Conservation (phyloP, 2,888 invertebrate species). For the Dusona sp. region DNA sequence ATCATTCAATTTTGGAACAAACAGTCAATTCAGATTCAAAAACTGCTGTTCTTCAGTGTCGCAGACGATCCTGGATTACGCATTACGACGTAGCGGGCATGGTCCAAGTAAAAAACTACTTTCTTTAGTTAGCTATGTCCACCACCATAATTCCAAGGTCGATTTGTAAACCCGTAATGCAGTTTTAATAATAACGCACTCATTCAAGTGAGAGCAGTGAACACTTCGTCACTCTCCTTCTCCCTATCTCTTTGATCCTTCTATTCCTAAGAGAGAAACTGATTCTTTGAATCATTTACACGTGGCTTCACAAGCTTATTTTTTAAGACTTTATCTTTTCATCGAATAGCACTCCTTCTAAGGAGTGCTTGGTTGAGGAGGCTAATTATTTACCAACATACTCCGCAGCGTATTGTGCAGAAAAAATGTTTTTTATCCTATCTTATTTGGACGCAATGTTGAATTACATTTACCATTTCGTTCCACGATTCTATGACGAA, state of each 20-base stretch:
- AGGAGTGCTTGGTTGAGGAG: constrained; percentile 36
- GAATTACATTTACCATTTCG: neutral
- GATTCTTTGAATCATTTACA: constrained; percentile 54
- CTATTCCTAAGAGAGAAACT: constrained; percentile 40
- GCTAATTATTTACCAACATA: neutral
- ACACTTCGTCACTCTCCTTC: neutral
- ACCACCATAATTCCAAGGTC: neutral
- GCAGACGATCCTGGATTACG: neutral
- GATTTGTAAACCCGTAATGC: neutral
- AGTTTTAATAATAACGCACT: constrained; percentile 35
- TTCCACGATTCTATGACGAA: neutral
- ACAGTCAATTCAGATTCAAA: neutral
- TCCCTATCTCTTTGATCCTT: constrained; percentile 11
- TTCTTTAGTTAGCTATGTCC: neutral
- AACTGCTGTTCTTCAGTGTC: neutral
- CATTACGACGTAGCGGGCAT: neutral
- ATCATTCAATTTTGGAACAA: neutral
- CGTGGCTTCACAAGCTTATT: constrained; percentile 49
- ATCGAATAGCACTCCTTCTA: constrained; percentile 56
- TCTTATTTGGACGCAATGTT: neutral
- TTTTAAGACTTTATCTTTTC: constrained; percentile 20
- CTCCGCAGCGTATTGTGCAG: neutral
- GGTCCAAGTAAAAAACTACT: neutral
- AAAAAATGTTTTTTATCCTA: neutral
- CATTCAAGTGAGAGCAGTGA: constrained; percentile 62